Base-by-base conservation (phyloP, 2,113 vertebrate species). In the Rhinopomastus cyanomelas region DNA sequence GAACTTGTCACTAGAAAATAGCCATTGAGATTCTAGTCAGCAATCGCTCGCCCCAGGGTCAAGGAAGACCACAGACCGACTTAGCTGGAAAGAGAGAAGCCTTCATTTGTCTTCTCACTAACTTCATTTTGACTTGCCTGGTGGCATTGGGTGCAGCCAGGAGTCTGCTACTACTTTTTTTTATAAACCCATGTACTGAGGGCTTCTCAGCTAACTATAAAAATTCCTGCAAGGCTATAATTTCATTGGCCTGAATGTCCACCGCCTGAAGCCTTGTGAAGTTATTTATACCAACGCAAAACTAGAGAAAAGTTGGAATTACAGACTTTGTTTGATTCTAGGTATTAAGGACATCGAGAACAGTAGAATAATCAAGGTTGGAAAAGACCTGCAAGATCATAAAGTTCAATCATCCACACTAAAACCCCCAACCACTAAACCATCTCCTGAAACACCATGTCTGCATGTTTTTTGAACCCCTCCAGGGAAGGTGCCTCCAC, bases 1-100 rank as follows among this genome's bases (percentile, higher is more conserved):
- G 79, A 84, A 93, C 90, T 51, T 92, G 95, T 94, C 93, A 82
- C 71, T 92, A 90, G 93, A 96, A 96, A 97, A 94, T 51, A 94
- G 88, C 68, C 87, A 53, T 86, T 86, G 90, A 96, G 91, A 92
- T 88, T 92, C 92, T 46, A 92, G 93, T 85, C 80, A 86, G 92
- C 23, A 39, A 76, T 52, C 85, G 81, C 81, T 77, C 87, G 92
- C 93, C 76, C 74, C 10, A 83, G 87, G 93, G 95, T 95, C 95
- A 94, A 91, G 88, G 89, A 92, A 79, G 76, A 82, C 36, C 67
- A 88, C 12, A 69, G 81, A 56, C 80, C 1, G 1, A 18, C 46
- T 42, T 53, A 57, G 57, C 52, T 27, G 32, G 4, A 22, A 84
- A 56, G n/a, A 71, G 48, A 83, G 72, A 55, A 69, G 77, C 85